A percentile compares a stretch with the other conserved stretches of the same genome.
Conservation (phyloP, 1,140 invertebrate species). For the Laupala kohalensis region DNA sequence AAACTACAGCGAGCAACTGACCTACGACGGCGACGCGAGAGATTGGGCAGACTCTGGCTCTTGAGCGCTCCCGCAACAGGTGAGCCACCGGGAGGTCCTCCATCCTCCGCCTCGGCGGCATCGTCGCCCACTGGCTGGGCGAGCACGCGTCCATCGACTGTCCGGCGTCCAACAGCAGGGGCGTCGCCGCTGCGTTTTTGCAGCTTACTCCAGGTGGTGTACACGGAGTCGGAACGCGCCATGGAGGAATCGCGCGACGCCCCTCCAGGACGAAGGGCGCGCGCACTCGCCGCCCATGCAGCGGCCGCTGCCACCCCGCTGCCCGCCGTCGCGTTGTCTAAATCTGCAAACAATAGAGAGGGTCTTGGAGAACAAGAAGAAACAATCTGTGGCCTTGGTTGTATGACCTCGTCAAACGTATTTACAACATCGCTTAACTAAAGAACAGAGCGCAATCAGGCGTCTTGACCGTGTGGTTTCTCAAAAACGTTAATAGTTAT, state of each 20-base stretch:
- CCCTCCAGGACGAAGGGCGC: too few relatives aligned
- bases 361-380: too few relatives aligned
- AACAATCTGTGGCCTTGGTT: too few relatives aligned
- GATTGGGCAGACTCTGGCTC: constrained; percentile 62
- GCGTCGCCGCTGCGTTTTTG: constrained; percentile 39
- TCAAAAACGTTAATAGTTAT: too few relatives aligned
- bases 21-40: constrained; percentile 27
- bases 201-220: constrained; percentile 73
- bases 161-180: constrained; percentile 45
- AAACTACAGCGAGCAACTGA: too few relatives aligned
- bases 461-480: too few relatives aligned
- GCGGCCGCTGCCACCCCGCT: too few relatives aligned
- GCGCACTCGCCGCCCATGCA: not conserved
- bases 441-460: too few relatives aligned
- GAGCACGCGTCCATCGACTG: constrained; percentile 26
- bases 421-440: too few relatives aligned
- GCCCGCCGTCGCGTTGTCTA: too few relatives aligned
- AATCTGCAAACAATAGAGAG: too few relatives aligned
- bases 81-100: not conserved
- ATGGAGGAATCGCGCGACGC: constrained; percentile 40
- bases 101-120: constrained; percentile 15
- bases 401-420: too few relatives aligned
- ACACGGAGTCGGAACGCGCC: constrained; percentile 65
- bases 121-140: constrained; percentile 19
- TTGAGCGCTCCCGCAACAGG: constrained; percentile 32